A percentile compares a stretch with the other conserved stretches of the same genome.
These are phyloP conservation scores for Microtus richardsoni DNA, from an alignment of 2,113 vertebrate species.

Conservation along the genomic window DNA sequence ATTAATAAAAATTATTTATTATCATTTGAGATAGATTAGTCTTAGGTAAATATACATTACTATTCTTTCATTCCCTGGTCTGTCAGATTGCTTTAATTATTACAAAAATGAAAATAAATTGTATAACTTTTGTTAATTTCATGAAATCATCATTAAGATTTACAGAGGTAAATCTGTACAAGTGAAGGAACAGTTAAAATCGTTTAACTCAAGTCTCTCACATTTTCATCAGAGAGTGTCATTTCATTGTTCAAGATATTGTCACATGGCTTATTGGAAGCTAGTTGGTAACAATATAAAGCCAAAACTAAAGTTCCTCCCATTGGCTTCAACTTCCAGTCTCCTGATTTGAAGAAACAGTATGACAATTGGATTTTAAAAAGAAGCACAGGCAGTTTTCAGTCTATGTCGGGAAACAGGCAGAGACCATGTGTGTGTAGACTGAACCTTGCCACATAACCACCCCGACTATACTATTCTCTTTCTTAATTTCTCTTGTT, in stretches of 20 bases:
- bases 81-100: background rate
- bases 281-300: background rate
- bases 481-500: constrained; percentile 59
- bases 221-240: background rate
- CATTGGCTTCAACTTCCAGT: background rate
- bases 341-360: background rate
- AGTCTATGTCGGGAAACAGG: background rate
- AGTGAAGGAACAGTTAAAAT: background rate
- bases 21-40: background rate
- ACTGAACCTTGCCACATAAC: background rate
- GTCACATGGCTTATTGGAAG: background rate
- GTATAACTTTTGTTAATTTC: background rate
- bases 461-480: background rate
- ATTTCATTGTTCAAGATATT: background rate
- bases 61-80: background rate
- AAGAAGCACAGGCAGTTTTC: background rate
- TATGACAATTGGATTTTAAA: background rate
- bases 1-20: background rate
- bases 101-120: constrained; percentile 11
- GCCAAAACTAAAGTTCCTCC: background rate
- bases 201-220: background rate
- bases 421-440: background rate
- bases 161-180: background rate
- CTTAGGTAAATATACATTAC: background rate
- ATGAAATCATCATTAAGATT: background rate